These are phyloP conservation scores for Scalopus aquaticus DNA, from an alignment of 2,113 vertebrate species.

Conservation along the genomic window DNA sequence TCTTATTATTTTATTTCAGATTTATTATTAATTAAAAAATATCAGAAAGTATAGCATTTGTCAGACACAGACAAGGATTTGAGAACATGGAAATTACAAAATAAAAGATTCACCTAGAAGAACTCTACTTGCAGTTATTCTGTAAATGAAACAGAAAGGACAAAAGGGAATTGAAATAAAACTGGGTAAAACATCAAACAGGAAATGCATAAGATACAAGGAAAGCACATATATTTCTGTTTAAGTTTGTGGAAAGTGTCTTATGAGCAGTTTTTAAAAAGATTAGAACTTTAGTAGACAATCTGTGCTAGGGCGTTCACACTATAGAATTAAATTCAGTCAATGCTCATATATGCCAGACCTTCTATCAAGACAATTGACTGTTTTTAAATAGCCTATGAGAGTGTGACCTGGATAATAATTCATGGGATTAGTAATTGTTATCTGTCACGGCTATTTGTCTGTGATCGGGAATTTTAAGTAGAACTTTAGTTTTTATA, in stretches of 20 bases:
- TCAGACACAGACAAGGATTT: not conserved
- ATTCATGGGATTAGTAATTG: not conserved
- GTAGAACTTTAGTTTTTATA: not conserved
- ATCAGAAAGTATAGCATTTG: not conserved
- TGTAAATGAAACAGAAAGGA: not conserved
- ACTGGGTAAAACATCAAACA: not conserved
- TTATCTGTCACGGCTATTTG: not conserved
- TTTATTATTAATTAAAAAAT: not conserved
- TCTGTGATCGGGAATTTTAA: not conserved
- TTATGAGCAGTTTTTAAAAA: not conserved
- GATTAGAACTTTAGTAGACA: not conserved
- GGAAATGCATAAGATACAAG: not conserved
- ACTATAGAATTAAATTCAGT: not conserved
- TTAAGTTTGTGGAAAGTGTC: not conserved
- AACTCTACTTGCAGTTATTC: not conserved
- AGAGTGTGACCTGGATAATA: not conserved
- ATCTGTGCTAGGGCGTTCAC: not conserved
- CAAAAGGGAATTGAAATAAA: not conserved
- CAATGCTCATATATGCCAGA: not conserved
- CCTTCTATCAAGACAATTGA: not conserved
- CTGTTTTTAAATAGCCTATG: not conserved
- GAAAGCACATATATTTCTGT: not conserved
- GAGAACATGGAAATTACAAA: not conserved
- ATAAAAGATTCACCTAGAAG: not conserved
- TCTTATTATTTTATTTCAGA: not conserved